A percentile compares a stretch with the other conserved stretches of the same genome.
These are phyloP conservation scores for Sitta carolinensis DNA, from an alignment of 2,797 vertebrate species.

Conservation along the genomic window DNA sequence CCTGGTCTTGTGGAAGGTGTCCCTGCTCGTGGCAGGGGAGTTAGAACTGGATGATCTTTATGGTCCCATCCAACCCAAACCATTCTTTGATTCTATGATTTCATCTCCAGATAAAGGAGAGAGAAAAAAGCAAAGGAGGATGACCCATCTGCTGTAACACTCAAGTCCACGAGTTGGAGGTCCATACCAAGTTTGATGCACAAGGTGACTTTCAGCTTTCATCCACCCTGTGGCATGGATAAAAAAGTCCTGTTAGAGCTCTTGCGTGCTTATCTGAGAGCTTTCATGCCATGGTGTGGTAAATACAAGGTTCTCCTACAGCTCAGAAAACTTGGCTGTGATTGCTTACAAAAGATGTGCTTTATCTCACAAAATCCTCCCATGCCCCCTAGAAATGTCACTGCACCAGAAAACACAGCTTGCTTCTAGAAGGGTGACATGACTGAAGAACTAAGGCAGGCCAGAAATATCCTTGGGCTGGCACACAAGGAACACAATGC, in stretches of 20 bases:
- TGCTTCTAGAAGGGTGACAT: neutral
- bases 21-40: neutral
- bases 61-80: neutral
- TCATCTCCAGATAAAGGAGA: neutral
- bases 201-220: neutral
- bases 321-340: neutral
- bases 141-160: neutral
- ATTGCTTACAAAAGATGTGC: neutral
- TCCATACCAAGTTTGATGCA: neutral
- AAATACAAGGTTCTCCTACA: neutral
- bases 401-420: neutral
- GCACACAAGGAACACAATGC: neutral
- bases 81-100: neutral
- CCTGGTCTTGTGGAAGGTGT: neutral
- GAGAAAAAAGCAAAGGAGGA: neutral
- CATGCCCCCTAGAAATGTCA: neutral
- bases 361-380: neutral
- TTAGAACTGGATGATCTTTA: neutral
- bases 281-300: neutral
- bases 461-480: constrained; percentile 25
- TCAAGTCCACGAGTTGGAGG: neutral
- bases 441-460: neutral
- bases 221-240: neutral
- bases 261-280: neutral
- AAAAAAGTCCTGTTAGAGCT: neutral